Evolutionary conservation across 2,888 invertebrate genomes (phyloP), one percentile per base, ranked within the genome.

Genomic region (Apamea epomidion): DNA sequence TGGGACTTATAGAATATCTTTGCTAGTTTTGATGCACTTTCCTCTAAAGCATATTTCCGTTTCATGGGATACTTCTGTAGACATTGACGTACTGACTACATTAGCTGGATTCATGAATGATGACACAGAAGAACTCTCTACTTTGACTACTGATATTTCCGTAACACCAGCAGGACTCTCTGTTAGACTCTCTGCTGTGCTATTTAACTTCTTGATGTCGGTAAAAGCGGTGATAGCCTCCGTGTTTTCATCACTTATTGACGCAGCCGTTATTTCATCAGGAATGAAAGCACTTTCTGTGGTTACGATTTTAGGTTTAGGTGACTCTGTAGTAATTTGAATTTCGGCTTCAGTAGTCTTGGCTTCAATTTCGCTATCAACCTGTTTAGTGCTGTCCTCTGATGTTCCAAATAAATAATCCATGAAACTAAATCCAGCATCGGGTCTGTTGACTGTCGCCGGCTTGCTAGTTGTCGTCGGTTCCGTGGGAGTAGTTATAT

Each of bases 11-110:
- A 95, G 92, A 76, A 95, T 87, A 88, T 95, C 93, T 90, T 95
- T 97, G 85, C 90, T 96, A 60, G 97, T 97, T 95, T 98, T 98
- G 85, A 99, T 98, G 94, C 99, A 99, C 92, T 98, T 98, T 25
- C 99, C 99, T 92, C 98, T 98, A 94, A 98, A 99, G 92, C 99
- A 99, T 85, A 99, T 99, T 96, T 99, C 99, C 60, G 99, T 99
- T 97, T 99, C 98, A 89, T 98, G 98, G 25, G 98, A 98, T 68
- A 98, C 97, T 94, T 98, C 98, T 37, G 98, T 98, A 5, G 98
- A 98, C 91, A 98, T 98, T 3, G 98, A 98, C 0, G 98, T 99
- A 87, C 98, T 97, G 16, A 98, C 94, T 12, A 98, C 95, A 81
- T 97, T 97, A 21, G 96, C 95, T 87, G 97, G 95, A 93, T 97